Evolutionary conservation across 2,113 vertebrate species (phyloP).

Genomic region (Pica pica): DNA sequence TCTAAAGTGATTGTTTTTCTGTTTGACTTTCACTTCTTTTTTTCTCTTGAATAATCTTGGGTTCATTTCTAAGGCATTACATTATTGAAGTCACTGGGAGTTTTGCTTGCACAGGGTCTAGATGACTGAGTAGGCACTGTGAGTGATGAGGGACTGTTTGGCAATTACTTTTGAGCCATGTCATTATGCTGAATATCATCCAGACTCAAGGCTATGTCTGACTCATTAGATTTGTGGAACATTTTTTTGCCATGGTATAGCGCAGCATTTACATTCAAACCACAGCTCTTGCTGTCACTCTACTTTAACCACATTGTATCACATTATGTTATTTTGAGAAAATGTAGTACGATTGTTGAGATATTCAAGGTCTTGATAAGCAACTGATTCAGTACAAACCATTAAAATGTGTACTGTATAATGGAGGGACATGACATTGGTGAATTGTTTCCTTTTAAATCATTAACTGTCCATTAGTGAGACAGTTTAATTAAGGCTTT

Average conservation of each 20-base stretch:
- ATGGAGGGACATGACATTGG: slow-evolving; percentile 14
- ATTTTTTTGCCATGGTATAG: not conserved
- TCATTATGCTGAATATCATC: slow-evolving; percentile 39
- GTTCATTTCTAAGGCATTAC: not conserved
- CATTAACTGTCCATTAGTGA: slow-evolving; percentile 43
- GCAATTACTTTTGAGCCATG: slow-evolving; percentile 26
- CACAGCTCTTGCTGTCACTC: slow-evolving; percentile 18
- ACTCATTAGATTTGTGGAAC: slow-evolving; percentile 30
- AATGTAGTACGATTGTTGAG: not conserved
- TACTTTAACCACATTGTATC: slow-evolving; percentile 1
- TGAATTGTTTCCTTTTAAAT: slow-evolving; percentile 52
- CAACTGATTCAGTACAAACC: not conserved
- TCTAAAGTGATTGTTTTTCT: not conserved
- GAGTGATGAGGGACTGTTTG: slow-evolving; percentile 23
- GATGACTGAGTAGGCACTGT: not conserved
- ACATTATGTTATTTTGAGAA: slow-evolving; percentile 35
- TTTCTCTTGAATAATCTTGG: not conserved
- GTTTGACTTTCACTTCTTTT: not conserved
- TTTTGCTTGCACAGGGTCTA: not conserved
- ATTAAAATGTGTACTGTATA: slow-evolving; percentile 14
- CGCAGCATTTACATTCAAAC: slow-evolving; percentile 6
- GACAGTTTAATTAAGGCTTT: slow-evolving; percentile 52
- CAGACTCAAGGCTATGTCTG: slow-evolving; percentile 30
- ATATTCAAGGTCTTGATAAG: slow-evolving; percentile 47
- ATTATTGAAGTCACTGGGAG: not conserved